Base-by-base conservation (phyloP, 2,888 invertebrate species). In the Synanthedon vespiformis region DNA sequence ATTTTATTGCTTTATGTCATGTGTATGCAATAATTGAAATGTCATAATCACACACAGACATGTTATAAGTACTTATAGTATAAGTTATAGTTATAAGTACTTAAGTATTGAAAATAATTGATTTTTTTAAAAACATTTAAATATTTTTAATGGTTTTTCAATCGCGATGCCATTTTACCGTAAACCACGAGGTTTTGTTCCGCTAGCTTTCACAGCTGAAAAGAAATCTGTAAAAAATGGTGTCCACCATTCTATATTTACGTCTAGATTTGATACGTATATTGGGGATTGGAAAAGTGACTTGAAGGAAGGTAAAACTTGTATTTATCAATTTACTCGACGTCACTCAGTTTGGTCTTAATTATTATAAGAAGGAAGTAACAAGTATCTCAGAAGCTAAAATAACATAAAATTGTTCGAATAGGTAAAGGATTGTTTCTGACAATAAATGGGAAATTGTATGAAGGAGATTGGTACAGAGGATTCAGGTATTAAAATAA, bases 241-340 rank as follows among this genome's bases (percentile, higher is more conserved):
- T 11, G 63, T 89, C 18, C 85, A 89, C 52, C 88, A 89, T 60
- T 72, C 89, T 0, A 83, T 91, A 62, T 91, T 89, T 60, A 89
- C 86, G 14, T 78, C 87, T 0, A 72, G 74, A 49, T 79, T 83
- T 14, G 88, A 88, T 66, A 86, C 72, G 64, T 92, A 91, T 58
- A 77, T 81, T 51, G 92, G 92, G 0, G 89, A 90, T 47, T 92
- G 92, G 91, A 87, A 82, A 55, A 68, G 79, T 41, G 89, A 91
- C 64, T 64, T 71, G 22, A 87, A 83, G 61, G 72, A 86, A 70
- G 86, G 86, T 85, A 56, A 34, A 34, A 34, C 1, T 22, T 22
- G 22, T 22, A 22, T 3, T 18, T 22, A 22, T 22, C 22, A 34
- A 34, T 34, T 34, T 34, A 34, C 34, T 10, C 10, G 8, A 34